phyloP scores from a whole-genome alignment of 2,888 invertebrate species.

The Deilephila elpenor region DNA sequence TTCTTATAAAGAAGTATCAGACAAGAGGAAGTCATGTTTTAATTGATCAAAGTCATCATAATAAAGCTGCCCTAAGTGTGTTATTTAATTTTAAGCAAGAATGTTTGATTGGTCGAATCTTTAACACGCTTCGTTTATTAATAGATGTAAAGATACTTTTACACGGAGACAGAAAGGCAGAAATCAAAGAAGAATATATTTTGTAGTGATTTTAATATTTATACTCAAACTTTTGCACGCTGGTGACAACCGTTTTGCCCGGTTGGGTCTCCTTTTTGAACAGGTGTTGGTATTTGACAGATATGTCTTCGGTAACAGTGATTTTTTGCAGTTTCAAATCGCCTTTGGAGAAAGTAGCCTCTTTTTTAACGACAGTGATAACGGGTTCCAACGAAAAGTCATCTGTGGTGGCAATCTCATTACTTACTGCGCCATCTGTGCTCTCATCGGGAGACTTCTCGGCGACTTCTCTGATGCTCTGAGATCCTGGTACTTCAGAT shows the following conservation, averaged over 20 bases:
- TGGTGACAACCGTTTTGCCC: slow-evolving; percentile 67
- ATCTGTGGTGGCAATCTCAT: slow-evolving; percentile 42
- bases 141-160: not conserved
- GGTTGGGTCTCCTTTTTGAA: slow-evolving; percentile 66
- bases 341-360: slow-evolving; percentile 64
- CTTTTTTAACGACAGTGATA: slow-evolving; percentile 66
- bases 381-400: slow-evolving; percentile 60
- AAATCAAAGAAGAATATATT: slow-evolving; percentile 24
- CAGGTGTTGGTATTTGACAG: slow-evolving; percentile 71
- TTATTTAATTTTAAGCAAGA: no score
- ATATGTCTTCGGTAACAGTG: slow-evolving; percentile 68
- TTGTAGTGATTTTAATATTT: slow-evolving; percentile 54
- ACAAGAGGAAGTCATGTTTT: no score
- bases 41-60: no score
- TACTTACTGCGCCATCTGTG: slow-evolving; percentile 31
- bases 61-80: no score
- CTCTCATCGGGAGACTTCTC: slow-evolving; percentile 10
- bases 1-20: no score
- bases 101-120: no score
- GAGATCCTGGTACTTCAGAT: slow-evolving; percentile 65
- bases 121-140: not conserved
- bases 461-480: slow-evolving; percentile 52
- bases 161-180: not conserved
- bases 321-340: slow-evolving; percentile 70
- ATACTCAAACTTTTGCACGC: slow-evolving; percentile 68